Evolutionary conservation across 2,113 vertebrate species (phyloP), one percentile per base, ranked within the genome.

Genomic region (Antennarius striatus): DNA sequence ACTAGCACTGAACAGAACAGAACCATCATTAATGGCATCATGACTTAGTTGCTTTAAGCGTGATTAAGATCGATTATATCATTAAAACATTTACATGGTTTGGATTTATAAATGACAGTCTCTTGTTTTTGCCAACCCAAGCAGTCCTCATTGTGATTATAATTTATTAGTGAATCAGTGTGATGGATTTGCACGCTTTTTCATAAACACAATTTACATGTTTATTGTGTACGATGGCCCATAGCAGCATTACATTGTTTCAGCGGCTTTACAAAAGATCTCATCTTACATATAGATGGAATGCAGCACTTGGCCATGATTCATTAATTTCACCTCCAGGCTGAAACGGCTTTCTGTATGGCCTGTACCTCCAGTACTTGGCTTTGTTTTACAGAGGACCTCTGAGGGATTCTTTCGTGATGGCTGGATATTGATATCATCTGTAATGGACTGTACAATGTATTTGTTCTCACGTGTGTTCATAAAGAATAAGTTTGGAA

Each of bases 211-310:
- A 91, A 94, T 94, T 84, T 92, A 92, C 91, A 92, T 95, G 93
- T 95, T 95, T 94, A 92, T 95, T 93, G 94, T 94, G 94, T 93
- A 95, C 92, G 94, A 94, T 94, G 94, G 93, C 86, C 93, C 94
- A 94, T 93, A 93, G 94, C 93, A 91, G 93, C 91, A 89, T 94
- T 93, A 91, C 86, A 90, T 93, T 92, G 93, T 95, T 94, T 95
- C 93, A 93, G 91, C 93, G 93, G 93, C 93, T 94, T 94, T 93
- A 68, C 84, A 83, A 85, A 94, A 92, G 91, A 93, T 88, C 90
- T 87, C 83, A 82, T 91, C 92, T 91, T 93, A 43, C 92, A 92
- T 91, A 94, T 92, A 93, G 92, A 95, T 91, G 92, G 89, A 92
- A 94, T 92, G 91, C 90, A 89, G 91, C 89, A 86, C 89, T 93